These are phyloP conservation scores for Mamestra configurata DNA, from an alignment of 1,140 invertebrate species.

Conservation along the genomic window DNA sequence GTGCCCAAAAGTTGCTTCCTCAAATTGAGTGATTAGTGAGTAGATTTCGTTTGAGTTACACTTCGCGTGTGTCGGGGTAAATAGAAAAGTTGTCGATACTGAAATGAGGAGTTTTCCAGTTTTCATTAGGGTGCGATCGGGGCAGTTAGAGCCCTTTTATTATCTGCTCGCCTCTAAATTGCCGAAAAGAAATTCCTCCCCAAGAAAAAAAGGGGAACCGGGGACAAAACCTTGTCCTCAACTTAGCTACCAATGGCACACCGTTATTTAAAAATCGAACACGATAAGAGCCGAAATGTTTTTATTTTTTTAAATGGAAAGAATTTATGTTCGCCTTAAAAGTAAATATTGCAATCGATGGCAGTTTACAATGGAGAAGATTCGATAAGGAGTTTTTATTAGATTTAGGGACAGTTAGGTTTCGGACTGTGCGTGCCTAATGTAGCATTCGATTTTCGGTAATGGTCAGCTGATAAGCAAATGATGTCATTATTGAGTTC, in stretches of 20 bases:
- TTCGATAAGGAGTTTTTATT: slow-evolving; percentile 85
- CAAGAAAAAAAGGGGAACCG: slow-evolving; percentile 79
- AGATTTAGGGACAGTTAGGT: slow-evolving; percentile 65
- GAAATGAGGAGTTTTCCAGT: slow-evolving; percentile 84
- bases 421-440: slow-evolving; percentile 82
- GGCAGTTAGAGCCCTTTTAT: slow-evolving; percentile 89
- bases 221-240: slow-evolving; percentile 81
- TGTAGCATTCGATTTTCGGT: slow-evolving; percentile 85
- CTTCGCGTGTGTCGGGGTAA: slow-evolving; percentile 61
- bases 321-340: slow-evolving; percentile 83
- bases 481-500: slow-evolving; percentile 82
- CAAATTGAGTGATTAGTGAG: slow-evolving; percentile 47
- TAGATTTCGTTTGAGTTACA: slow-evolving; percentile 54
- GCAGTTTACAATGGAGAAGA: slow-evolving; percentile 72
- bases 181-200: slow-evolving; percentile 87
- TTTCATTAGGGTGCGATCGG: slow-evolving; percentile 86
- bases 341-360: slow-evolving; percentile 83
- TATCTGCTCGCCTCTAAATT: slow-evolving; percentile 88
- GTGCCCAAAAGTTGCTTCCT: not conserved
- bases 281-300: slow-evolving; percentile 85
- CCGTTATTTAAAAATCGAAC: slow-evolving; percentile 87
- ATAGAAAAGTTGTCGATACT: slow-evolving; percentile 82
- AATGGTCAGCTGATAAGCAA: slow-evolving; percentile 88
- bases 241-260: slow-evolving; percentile 81
- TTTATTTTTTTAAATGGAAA: slow-evolving; percentile 86